Conservation (phyloP, 2,113 vertebrate species). For the Nannobrachium achirus region DNA sequence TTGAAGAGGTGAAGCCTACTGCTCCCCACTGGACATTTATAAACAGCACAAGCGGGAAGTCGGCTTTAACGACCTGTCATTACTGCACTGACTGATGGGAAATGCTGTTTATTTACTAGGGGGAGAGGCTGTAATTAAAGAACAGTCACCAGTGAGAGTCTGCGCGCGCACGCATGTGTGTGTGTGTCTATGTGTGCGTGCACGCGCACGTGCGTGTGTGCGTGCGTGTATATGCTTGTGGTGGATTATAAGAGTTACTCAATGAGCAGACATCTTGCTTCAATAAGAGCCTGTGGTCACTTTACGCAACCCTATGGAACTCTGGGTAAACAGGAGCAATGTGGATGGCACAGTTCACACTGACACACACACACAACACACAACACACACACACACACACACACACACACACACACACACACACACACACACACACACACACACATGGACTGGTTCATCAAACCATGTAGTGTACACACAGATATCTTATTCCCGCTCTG, state of each 20-base stretch:
- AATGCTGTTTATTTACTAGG: slow-evolving; percentile 46
- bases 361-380: slow-evolving; percentile 36
- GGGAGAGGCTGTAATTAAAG: slow-evolving; percentile 59
- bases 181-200: slow-evolving; percentile 26
- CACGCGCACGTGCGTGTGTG: neutral
- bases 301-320: slow-evolving; percentile 72
- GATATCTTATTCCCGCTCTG: slow-evolving; percentile 49
- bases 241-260: slow-evolving; percentile 67
- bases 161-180: slow-evolving; percentile 26
- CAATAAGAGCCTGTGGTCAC: slow-evolving; percentile 73
- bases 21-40: slow-evolving; percentile 21
- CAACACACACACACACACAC: slow-evolving; percentile 20
- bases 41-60: slow-evolving; percentile 50
- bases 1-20: slow-evolving; percentile 25
- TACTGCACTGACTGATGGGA: slow-evolving; percentile 63
- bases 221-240: neutral
- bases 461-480: slow-evolving; percentile 28
- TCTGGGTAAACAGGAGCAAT: slow-evolving; percentile 74
- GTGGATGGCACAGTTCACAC: slow-evolving; percentile 54
- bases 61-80: slow-evolving; percentile 36
- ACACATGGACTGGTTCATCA: slow-evolving; percentile 39
- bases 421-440: slow-evolving; percentile 10
- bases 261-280: slow-evolving; percentile 72
- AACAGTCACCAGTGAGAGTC: slow-evolving; percentile 61
- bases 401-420: slow-evolving; percentile 21